These are phyloP conservation scores for Notarius lentiginosus DNA, from an alignment of 2,113 vertebrate species.

Conservation along the genomic window DNA sequence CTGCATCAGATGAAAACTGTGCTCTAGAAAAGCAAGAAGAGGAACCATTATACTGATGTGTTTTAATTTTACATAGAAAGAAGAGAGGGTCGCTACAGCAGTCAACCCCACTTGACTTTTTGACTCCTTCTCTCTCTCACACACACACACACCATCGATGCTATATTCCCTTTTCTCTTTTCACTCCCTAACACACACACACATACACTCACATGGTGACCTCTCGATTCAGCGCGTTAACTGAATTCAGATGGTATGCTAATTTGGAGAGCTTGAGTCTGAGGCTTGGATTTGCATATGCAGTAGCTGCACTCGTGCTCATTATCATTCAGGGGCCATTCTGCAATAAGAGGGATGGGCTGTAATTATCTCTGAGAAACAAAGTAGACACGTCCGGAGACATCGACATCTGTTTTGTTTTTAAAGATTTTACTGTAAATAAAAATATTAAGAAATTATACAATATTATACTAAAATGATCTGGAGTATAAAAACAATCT, in stretches of 20 bases:
- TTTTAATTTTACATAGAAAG: slow-evolving; percentile 65
- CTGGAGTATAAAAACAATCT: too few relatives aligned
- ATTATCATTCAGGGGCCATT: slow-evolving; percentile 62
- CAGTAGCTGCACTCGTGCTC: slow-evolving; percentile 64
- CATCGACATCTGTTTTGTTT: neutral
- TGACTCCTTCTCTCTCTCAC: slow-evolving; percentile 33
- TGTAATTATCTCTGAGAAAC: slow-evolving; percentile 44
- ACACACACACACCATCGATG: slow-evolving; percentile 19
- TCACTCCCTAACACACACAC: slow-evolving; percentile 24
- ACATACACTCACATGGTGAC: slow-evolving; percentile 70
- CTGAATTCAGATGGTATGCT: slow-evolving; percentile 79
- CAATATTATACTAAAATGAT: too few relatives aligned
- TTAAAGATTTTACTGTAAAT: slow-evolving; percentile 3
- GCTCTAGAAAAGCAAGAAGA: slow-evolving; percentile 59
- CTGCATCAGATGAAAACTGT: slow-evolving; percentile 64
- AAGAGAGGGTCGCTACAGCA: slow-evolving; percentile 65
- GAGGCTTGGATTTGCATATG: slow-evolving; percentile 63
- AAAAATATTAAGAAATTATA: neutral
- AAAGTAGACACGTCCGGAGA: slow-evolving; percentile 28
- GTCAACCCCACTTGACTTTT: slow-evolving; percentile 75
- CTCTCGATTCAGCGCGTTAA: slow-evolving; percentile 69
- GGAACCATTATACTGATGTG: slow-evolving; percentile 58
- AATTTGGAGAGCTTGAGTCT: slow-evolving; percentile 55
- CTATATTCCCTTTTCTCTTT: slow-evolving; percentile 33
- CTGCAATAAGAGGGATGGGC: slow-evolving; percentile 38